Percentiles rank a stretch among this genome's conserved stretches.
phyloP scores from a whole-genome alignment of 1,140 invertebrate genomes.

The Diachasmimorpha longicaudata region DNA sequence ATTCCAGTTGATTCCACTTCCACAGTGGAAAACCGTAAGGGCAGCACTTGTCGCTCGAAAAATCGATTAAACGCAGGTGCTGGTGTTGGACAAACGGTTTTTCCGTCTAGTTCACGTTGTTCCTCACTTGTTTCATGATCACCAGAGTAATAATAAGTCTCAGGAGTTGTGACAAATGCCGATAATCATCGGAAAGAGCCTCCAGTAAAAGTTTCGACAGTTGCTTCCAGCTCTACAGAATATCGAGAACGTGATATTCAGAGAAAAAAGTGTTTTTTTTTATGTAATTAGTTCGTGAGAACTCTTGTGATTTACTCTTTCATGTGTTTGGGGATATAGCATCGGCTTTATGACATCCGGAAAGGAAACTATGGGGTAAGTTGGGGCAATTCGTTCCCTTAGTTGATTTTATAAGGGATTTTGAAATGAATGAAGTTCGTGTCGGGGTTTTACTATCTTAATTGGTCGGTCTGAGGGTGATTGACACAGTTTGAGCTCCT shows the following conservation, averaged over 20 bases:
- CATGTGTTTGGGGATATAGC: constrained; percentile 45
- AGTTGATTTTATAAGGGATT: too few species aligned
- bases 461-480: too few species aligned
- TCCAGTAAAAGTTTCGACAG: too few species aligned
- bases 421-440: too few species aligned
- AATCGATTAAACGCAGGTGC: constrained; percentile 56
- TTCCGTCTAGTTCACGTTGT: constrained; percentile 42
- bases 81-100: constrained; percentile 26
- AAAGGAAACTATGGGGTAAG: constrained; percentile 60
- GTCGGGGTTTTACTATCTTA: too few species aligned
- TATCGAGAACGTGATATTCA: constrained; percentile 15
- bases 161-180: constrained; percentile 41
- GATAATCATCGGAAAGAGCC: constrained; percentile 12
- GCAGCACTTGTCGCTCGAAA: constrained; percentile 35
- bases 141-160: constrained; percentile 27
- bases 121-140: constrained; percentile 34
- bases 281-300: constrained; percentile 10
- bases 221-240: not conserved
- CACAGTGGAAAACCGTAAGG: constrained; percentile 10
- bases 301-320: constrained; percentile 29
- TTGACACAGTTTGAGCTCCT: not conserved
- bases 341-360: constrained; percentile 56
- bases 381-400: constrained; percentile 9
- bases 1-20: constrained; percentile 8
- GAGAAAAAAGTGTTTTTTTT: not conserved